Evolutionary conservation across 35 echinoderm and acorn worm species (phyloP), one percentile per base, ranked within the genome.

Genomic region (Ophioderma brevispina): DNA sequence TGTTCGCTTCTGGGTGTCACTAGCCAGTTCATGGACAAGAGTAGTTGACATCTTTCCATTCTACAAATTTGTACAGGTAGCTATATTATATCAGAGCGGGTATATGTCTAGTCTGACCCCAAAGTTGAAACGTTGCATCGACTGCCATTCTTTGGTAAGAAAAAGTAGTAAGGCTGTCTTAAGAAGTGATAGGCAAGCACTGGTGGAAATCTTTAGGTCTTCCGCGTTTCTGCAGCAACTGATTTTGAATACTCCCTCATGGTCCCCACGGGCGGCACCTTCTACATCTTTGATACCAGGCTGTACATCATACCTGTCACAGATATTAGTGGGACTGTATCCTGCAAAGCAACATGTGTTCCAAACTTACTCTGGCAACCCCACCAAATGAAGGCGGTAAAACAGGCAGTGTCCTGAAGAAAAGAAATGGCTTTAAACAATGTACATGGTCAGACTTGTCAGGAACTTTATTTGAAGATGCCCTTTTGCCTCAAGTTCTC

Each of bases 231-330:
- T n/a, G n/a, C n/a, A n/a, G n/a, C n/a, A n/a, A n/a, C n/a, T n/a
- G 13, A 88, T 88, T 0, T 46, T n/a, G 75, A 78, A 88, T 25
- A 33, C 37, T 30, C 37, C 30, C 15, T 1, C 5, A 34, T 15
- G 33, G 31, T 79, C 28, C 1, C 86, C 75, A n/a, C 86, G 36
- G 6, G 25, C 14, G n/a, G 11, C 31, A 39, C 86, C 1, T 79
- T 88, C 86, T 8, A 31, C 1, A 34, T 88, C 70, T 32, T 88
- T 88, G 23, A 88, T 88, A 49, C 13, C 8, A 15, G 86, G 32
- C 23, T 21, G 25, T 0, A 33, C 25, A 32, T 34, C 39, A 35
- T 78, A 88, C 33, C 37, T 88, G 39, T 78, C 75, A 33, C 75
- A 88, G 1, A 88, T 39, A 78, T 78, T 15, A n/a, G 39, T 88